A percentile compares a stretch with the other conserved stretches of the same genome.
These are phyloP conservation scores for Echiichthys vipera DNA, from an alignment of 2,797 vertebrate genomes.

Conservation along the genomic window DNA sequence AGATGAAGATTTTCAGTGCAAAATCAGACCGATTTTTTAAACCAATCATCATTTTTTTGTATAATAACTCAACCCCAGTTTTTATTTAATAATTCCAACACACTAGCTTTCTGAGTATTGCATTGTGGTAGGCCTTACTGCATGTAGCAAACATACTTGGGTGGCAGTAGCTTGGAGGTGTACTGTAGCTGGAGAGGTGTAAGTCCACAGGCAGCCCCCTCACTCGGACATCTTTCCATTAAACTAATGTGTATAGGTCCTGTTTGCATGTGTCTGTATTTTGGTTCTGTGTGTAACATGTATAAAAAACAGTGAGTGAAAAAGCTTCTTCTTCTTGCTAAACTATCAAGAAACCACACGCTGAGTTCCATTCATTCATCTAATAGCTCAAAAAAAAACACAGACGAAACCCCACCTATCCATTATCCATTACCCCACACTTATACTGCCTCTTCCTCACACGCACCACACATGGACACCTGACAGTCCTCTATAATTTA, in stretches of 20 bases:
- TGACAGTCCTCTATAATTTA: constrained; percentile 49
- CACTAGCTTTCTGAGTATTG: not conserved
- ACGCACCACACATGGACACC: constrained; percentile 20
- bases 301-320: too few species aligned
- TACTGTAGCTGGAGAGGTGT: too few species aligned
- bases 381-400: not conserved
- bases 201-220: too few species aligned
- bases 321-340: not conserved
- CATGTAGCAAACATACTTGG: not conserved
- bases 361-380: constrained; percentile 8
- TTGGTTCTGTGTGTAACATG: too few species aligned
- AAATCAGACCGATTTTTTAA: too few species aligned
- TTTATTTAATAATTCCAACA: not conserved
- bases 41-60: too few species aligned
- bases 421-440: constrained; percentile 28
- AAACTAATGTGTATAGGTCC: too few species aligned
- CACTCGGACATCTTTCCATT: too few species aligned
- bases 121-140: not conserved
- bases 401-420: not conserved
- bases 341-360: not conserved
- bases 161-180: too few species aligned
- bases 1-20: too few species aligned
- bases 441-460: not conserved
- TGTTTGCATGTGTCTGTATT: too few species aligned
- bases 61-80: not conserved